Conservation (phyloP, 2,797 vertebrate species). For the Myoxocephalus aenaeus region DNA sequence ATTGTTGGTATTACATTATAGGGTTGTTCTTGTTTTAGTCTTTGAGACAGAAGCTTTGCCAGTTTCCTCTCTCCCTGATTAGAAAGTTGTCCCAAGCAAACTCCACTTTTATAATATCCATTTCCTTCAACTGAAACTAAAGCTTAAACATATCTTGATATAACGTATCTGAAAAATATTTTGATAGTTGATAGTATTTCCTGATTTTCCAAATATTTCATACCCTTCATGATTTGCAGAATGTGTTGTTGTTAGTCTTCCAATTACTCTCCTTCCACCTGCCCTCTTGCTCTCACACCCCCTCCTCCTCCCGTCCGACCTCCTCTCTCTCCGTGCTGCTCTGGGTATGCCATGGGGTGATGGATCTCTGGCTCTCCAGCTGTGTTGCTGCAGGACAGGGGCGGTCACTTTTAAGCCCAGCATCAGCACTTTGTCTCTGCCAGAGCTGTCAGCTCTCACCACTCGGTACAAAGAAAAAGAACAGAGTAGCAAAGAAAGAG, state of each 20-base stretch:
- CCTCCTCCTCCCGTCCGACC: conserved; percentile 19
- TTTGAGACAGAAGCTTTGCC: not conserved
- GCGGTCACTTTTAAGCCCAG: conserved; percentile 83
- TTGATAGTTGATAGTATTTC: not conserved
- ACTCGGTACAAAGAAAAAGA: conserved; percentile 69
- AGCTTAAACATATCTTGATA: not conserved
- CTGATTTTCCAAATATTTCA: too few species aligned
- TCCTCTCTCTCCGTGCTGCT: conserved; percentile 20
- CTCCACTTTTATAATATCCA: not conserved
- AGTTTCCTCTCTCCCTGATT: not conserved
- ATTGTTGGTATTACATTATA: not conserved
- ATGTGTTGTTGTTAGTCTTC: conserved; percentile 46
- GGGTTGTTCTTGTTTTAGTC: not conserved
- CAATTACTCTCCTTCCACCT: conserved; percentile 44
- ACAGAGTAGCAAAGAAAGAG: conserved; percentile 66
- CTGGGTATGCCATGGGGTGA: conserved; percentile 66
- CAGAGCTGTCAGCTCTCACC: conserved; percentile 78
- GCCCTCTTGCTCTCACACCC: conserved; percentile 30
- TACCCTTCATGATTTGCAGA: conserved; percentile 31
- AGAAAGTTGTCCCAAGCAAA: not conserved
- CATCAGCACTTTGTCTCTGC: conserved; percentile 85
- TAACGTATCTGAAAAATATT: not conserved
- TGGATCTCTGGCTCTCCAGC: conserved; percentile 79
- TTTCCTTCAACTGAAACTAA: not conserved
- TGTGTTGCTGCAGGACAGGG: conserved; percentile 80